Conservation (phyloP, 2,797 vertebrate species). For the Ciconia nigra region DNA sequence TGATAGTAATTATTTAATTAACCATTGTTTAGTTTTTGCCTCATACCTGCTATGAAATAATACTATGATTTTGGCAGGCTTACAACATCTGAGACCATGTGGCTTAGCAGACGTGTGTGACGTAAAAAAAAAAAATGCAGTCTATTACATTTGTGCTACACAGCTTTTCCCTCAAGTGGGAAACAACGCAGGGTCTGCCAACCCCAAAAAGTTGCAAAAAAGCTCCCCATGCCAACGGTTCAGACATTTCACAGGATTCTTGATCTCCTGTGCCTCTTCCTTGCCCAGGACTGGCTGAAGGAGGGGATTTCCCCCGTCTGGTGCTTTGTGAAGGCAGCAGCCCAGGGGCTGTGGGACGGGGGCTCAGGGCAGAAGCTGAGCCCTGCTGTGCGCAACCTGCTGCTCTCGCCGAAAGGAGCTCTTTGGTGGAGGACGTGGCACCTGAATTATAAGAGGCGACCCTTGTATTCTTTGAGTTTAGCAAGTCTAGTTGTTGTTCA, state of each 20-base stretch:
- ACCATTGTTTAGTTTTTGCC: neutral
- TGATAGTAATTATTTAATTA: neutral
- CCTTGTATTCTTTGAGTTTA: neutral
- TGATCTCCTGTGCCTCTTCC: neutral
- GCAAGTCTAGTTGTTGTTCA: neutral
- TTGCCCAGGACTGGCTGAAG: neutral
- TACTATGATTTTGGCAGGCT: neutral
- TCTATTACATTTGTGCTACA: neutral
- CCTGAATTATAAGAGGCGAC: neutral
- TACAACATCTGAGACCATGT: neutral
- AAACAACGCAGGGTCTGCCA: neutral
- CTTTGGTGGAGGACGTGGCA: neutral
- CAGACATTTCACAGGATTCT: neutral
- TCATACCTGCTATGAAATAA: neutral
- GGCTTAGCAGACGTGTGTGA: neutral
- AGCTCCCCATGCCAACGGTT: neutral
- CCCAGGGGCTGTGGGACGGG: rapidly evolving
- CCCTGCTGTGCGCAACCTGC: too few relatives aligned
- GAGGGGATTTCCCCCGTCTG: neutral
- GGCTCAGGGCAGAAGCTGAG: neutral
- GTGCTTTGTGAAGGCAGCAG: neutral
- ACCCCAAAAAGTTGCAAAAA: neutral
- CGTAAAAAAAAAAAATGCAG: neutral
- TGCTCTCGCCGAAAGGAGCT: neutral
- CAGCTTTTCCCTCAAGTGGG: neutral